phyloP scores from a whole-genome alignment of 2,797 vertebrate species.

The Diglossa cyanea region DNA sequence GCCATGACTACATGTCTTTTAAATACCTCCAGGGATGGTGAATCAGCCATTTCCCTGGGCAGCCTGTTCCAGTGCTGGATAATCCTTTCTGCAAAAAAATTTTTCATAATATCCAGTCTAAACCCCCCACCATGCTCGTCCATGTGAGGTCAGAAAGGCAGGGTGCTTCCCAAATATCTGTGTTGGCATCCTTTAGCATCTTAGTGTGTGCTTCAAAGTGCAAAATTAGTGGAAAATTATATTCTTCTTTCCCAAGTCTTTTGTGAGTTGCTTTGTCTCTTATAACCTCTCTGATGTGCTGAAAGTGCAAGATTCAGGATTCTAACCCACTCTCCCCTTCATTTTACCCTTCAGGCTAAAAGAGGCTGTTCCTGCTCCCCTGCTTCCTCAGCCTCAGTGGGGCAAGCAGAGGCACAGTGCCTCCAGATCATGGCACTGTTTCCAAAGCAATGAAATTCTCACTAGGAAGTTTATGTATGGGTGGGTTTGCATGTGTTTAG shows the following conservation, averaged over 20 bases:
- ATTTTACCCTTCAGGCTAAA: neutral
- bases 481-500: neutral
- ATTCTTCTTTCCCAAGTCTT: neutral
- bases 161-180: accelerated
- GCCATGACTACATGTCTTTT: neutral
- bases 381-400: neutral
- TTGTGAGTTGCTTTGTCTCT: neutral
- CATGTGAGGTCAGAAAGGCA: neutral
- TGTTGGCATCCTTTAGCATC: neutral
- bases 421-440: neutral
- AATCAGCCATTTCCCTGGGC: neutral
- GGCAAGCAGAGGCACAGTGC: neutral
- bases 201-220: neutral
- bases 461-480: neutral
- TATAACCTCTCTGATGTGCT: neutral
- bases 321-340: neutral
- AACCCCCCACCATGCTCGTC: accelerated
- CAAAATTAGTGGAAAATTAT: neutral
- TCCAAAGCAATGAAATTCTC: neutral
- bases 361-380: neutral
- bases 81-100: neutral
- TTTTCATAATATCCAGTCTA: neutral
- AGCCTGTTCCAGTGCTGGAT: neutral
- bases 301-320: neutral
- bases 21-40: neutral